A percentile compares a stretch with the other conserved stretches of the same genome.
Conservation (phyloP, 1,140 invertebrate species). For the Pseudomyrmex cubaensis region DNA sequence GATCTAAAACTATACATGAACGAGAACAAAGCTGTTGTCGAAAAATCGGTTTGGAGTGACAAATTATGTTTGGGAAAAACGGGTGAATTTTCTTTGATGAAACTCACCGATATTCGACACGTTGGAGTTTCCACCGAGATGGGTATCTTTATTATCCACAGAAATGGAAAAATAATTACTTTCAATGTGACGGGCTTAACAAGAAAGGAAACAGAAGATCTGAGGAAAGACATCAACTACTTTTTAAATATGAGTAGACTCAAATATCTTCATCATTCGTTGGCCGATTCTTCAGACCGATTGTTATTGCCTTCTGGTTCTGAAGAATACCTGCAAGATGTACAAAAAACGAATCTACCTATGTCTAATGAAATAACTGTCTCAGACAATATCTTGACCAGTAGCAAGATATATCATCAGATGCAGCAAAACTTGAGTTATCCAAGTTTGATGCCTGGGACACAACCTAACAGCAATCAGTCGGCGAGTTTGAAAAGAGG, state of each 20-base stretch:
- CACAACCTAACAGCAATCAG: slow-evolving; percentile 28
- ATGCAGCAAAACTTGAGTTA: slow-evolving; percentile 61
- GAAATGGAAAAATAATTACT: slow-evolving; percentile 65
- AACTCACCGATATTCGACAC: slow-evolving; percentile 73
- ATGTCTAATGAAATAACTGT: slow-evolving; percentile 9
- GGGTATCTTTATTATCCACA: slow-evolving; percentile 72
- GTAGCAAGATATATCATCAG: slow-evolving; percentile 5
- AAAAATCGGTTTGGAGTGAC: slow-evolving; percentile 73
- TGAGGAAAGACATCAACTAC: slow-evolving; percentile 68
- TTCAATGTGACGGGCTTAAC: slow-evolving; percentile 72
- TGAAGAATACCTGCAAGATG: slow-evolving; percentile 48
- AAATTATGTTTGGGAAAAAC: slow-evolving; percentile 53
- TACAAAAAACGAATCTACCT: slow-evolving; percentile 20
- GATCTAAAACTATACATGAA: slow-evolving; percentile 73
- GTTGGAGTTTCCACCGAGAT: slow-evolving; percentile 71
- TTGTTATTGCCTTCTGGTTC: slow-evolving; percentile 60
- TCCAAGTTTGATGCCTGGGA: slow-evolving; percentile 53
- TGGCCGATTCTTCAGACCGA: slow-evolving; percentile 48
- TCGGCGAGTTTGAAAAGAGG: slow-evolving; percentile 29
- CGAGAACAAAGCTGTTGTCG: slow-evolving; percentile 68
- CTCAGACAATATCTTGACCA: slow-evolving; percentile 38
- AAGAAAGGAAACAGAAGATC: slow-evolving; percentile 66
- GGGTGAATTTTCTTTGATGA: slow-evolving; percentile 37
- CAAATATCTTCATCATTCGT: slow-evolving; percentile 50
- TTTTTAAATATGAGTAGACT: slow-evolving; percentile 70